Percentiles rank a stretch among this genome's conserved stretches.
phyloP scores from a whole-genome alignment of 2,113 vertebrate genomes.

The Orycteropus afer region DNA sequence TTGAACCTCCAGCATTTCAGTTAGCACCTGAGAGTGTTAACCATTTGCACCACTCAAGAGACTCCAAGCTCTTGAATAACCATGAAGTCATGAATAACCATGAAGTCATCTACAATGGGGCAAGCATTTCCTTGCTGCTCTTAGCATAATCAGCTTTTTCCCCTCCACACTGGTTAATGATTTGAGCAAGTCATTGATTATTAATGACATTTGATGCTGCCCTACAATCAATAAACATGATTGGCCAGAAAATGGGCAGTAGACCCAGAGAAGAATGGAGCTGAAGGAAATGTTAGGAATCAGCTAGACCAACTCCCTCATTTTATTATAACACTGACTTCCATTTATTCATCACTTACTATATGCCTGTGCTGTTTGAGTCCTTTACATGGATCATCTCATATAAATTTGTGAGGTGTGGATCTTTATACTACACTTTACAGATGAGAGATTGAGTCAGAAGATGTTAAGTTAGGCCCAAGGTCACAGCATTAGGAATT shows the following conservation, averaged over 20 bases:
- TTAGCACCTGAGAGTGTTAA: neutral
- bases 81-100: neutral
- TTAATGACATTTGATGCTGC: neutral
- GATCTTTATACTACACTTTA: neutral
- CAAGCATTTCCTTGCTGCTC: neutral
- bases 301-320: neutral
- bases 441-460: neutral
- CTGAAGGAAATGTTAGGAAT: neutral
- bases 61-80: neutral
- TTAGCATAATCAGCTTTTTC: neutral
- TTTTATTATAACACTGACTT: neutral
- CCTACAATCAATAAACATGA: neutral
- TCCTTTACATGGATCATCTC: neutral
- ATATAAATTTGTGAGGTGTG: neutral
- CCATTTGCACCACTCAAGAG: neutral
- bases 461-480: neutral
- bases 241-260: neutral
- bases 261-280: neutral
- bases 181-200: neutral
- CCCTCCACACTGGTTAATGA: neutral
- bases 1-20: neutral
- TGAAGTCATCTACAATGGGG: neutral
- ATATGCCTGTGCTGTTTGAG: neutral
- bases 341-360: neutral
- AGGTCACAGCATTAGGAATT: neutral